phyloP scores from a whole-genome alignment of 1,140 invertebrate genomes.

The Diachasma alloeum region DNA sequence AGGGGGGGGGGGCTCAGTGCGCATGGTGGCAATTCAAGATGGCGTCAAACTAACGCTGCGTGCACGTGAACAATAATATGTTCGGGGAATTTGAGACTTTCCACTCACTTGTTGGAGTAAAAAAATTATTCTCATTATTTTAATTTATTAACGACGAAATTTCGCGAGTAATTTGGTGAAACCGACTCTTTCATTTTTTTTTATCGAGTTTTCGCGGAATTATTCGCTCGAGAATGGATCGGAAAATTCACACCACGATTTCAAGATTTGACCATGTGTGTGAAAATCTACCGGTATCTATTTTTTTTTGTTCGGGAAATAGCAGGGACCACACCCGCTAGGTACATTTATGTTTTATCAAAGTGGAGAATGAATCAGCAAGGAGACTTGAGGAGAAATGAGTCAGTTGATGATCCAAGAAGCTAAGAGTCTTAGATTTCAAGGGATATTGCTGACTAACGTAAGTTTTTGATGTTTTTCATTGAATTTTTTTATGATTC shows the following conservation, averaged over 20 bases:
- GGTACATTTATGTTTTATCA: neutral
- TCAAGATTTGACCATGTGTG: neutral
- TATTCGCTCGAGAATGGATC: too few species aligned
- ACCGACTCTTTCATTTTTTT: neutral
- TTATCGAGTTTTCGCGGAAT: too few species aligned
- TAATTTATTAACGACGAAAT: neutral
- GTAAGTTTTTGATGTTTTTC: neutral
- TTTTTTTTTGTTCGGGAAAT: neutral
- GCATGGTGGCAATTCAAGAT: slow-evolving; percentile 30
- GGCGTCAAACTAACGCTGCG: slow-evolving; percentile 18
- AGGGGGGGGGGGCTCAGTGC: slow-evolving; percentile 24
- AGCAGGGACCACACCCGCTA: neutral
- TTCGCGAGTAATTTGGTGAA: neutral
- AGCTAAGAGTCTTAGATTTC: neutral
- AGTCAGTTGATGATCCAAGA: neutral
- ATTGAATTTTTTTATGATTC: neutral
- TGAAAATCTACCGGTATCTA: neutral
- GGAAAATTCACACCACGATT: neutral
- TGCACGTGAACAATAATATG: slow-evolving; percentile 29
- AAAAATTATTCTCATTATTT: neutral
- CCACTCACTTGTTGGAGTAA: neutral
- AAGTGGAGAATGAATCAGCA: neutral
- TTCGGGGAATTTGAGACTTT: neutral
- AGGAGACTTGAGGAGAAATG: neutral
- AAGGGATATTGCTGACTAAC: neutral